Evolutionary conservation across 2,113 vertebrate species (phyloP).

Genomic region (Megaceryle maxima): DNA sequence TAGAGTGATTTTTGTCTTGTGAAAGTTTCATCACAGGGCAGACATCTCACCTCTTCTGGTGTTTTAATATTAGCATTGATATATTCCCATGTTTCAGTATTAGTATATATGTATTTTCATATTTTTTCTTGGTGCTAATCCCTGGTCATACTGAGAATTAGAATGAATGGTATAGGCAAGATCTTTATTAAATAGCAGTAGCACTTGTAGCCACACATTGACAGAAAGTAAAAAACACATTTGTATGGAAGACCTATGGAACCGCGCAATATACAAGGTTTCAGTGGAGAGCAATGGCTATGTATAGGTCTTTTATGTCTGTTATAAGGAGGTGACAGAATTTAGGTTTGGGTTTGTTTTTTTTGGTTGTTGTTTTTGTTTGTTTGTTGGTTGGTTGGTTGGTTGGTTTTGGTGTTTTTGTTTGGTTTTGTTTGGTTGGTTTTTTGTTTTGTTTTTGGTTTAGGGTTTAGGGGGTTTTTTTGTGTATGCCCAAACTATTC

Average conservation of each 20-base stretch:
- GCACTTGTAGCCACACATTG: accelerated
- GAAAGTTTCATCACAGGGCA: accelerated
- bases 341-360: neutral
- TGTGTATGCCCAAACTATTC: neutral
- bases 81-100: neutral
- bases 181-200: neutral
- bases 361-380: no score
- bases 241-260: neutral
- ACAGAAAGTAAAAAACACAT: neutral
- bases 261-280: neutral
- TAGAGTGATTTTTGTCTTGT: neutral
- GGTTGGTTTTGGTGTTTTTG: no score
- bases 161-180: neutral
- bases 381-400: no score
- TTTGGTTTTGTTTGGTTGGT: no score
- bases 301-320: neutral
- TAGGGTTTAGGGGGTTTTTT: no score
- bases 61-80: neutral
- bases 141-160: neutral
- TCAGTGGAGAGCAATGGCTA: neutral
- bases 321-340: neutral
- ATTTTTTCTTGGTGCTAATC: neutral
- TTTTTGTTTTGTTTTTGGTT: no score
- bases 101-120: neutral
- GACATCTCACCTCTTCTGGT: neutral